Conservation (phyloP, 2,113 vertebrate genomes). For the Baryphthengus martii region DNA sequence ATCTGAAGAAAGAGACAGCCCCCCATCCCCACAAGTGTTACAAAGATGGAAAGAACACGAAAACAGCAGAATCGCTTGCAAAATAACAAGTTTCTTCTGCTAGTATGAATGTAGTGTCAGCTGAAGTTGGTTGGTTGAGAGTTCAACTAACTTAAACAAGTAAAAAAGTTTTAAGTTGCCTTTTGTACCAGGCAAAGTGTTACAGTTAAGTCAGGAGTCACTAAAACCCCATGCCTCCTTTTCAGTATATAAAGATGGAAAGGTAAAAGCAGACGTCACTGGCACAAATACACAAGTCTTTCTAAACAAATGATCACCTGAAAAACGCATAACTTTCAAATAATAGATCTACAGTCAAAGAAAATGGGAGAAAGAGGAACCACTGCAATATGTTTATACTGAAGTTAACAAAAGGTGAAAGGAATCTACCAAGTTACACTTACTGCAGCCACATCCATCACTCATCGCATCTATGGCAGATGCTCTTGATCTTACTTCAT, state of each 20-base stretch:
- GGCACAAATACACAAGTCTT: background rate
- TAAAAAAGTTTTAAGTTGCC: background rate
- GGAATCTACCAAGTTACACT: constrained; percentile 49
- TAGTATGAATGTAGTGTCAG: background rate
- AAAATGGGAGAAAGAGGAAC: background rate
- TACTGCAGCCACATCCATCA: constrained; percentile 81
- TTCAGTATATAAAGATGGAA: background rate
- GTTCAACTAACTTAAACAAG: background rate
- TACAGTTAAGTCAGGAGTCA: background rate
- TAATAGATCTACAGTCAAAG: background rate
- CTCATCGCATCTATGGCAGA: constrained; percentile 73
- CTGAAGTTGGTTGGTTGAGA: background rate
- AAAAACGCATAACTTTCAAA: background rate
- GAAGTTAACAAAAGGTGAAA: background rate
- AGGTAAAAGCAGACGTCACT: background rate
- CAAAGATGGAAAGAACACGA: background rate
- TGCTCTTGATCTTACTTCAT: constrained; percentile 71
- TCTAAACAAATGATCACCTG: background rate
- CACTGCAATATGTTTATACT: rapidly evolving
- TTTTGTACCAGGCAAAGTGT: background rate
- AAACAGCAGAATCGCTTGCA: background rate
- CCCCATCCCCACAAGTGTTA: background rate
- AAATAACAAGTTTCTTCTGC: background rate
- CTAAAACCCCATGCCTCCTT: background rate
- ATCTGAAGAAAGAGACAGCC: constrained; percentile 68